Evolutionary conservation across 2,888 invertebrate genomes (phyloP).

Genomic region (Conomelus anceps): DNA sequence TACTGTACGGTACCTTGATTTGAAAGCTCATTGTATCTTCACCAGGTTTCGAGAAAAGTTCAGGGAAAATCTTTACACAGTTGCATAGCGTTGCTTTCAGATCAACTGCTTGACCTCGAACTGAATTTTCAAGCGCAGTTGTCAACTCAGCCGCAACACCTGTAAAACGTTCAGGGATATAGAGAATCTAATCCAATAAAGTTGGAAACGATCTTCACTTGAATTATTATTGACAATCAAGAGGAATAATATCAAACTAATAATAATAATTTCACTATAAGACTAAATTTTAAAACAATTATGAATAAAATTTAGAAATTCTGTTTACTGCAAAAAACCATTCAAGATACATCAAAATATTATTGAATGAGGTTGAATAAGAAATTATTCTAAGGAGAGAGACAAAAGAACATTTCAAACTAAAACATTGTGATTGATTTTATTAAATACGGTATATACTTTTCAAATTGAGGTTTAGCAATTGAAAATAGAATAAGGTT

Average conservation of each 20-base stretch:
- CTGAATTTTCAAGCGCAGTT: slow-evolving; percentile 50
- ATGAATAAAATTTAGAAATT: too few relatives aligned
- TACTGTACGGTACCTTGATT: slow-evolving; percentile 27
- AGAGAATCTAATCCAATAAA: background rate
- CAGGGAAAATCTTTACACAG: slow-evolving; percentile 47
- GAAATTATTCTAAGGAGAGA: too few relatives aligned
- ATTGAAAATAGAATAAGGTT: too few relatives aligned
- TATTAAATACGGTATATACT: too few relatives aligned
- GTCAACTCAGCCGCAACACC: slow-evolving; percentile 55
- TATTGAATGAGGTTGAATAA: too few relatives aligned
- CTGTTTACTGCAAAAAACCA: too few relatives aligned
- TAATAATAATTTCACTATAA: too few relatives aligned
- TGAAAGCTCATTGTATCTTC: slow-evolving; percentile 31
- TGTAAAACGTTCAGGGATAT: slow-evolving; percentile 34
- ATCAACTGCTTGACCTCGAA: slow-evolving; percentile 48
- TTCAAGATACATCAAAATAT: too few relatives aligned
- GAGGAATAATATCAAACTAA: background rate
- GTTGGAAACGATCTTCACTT: background rate
- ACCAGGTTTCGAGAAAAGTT: slow-evolving; percentile 40
- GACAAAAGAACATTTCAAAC: too few relatives aligned
- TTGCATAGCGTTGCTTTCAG: slow-evolving; percentile 44
- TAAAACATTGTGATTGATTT: too few relatives aligned
- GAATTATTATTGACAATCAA: background rate
- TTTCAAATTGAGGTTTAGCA: too few relatives aligned
- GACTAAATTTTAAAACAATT: too few relatives aligned